These are phyloP conservation scores for Leucophenga varia DNA, from an alignment of 1,140 invertebrate genomes.

Conservation along the genomic window DNA sequence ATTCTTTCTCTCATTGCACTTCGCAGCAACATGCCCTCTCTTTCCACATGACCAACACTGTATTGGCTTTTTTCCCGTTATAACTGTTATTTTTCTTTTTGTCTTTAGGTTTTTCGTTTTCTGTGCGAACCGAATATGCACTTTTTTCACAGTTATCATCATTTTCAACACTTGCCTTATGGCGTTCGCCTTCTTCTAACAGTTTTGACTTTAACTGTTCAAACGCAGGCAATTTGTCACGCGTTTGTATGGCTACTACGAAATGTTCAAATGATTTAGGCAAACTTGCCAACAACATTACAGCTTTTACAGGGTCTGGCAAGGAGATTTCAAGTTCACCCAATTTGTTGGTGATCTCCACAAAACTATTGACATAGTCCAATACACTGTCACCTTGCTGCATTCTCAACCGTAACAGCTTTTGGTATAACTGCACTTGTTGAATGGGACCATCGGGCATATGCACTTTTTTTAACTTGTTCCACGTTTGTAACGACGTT, in stretches of 20 bases:
- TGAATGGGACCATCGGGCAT: not conserved
- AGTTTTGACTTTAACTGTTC: not conserved
- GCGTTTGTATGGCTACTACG: conserved; percentile 2
- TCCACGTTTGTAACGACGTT: conserved; percentile 4
- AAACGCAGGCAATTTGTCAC: not conserved
- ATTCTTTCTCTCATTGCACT: not conserved
- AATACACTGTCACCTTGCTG: not conserved
- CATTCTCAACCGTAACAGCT: conserved; percentile 1
- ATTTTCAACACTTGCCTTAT: not conserved
- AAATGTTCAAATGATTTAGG: conserved; percentile 2
- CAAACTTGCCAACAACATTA: conserved; percentile 4
- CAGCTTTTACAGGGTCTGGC: not conserved
- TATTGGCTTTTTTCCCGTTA: too few species aligned
- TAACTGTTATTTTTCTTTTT: too few species aligned
- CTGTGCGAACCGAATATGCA: too few species aligned
- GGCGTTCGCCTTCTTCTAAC: not conserved
- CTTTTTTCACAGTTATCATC: too few species aligned
- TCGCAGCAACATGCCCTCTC: not conserved
- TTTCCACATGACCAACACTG: not conserved
- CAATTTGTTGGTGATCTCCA: not conserved
- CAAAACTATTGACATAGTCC: not conserved
- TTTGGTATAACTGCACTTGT: conserved; percentile 7
- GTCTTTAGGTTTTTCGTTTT: too few species aligned
- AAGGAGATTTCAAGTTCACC: not conserved
- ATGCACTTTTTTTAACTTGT: conserved; percentile 2